Percentiles rank a stretch among this genome's conserved stretches.
Conservation (phyloP, 2,797 vertebrate genomes). For the Cyclura pinguis region DNA sequence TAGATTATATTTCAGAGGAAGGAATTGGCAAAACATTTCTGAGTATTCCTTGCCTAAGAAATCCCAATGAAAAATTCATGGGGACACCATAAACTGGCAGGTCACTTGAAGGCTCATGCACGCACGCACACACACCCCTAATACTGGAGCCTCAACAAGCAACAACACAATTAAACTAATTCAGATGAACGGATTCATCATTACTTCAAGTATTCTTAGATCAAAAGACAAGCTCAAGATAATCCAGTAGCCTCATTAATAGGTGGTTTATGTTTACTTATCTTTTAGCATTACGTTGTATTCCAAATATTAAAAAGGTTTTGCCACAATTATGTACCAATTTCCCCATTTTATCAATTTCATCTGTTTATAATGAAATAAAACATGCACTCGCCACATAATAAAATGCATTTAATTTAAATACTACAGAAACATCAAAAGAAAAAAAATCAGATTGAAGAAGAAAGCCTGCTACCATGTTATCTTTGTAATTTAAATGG, state of each 20-base stretch:
- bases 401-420: neutral
- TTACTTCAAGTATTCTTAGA: neutral
- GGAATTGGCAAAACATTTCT: too few relatives aligned
- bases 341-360: neutral
- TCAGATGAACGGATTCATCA: neutral
- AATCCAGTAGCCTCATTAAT: neutral
- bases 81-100: too few relatives aligned
- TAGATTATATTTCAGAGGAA: too few relatives aligned
- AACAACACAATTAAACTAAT: slow-evolving; percentile 14
- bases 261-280: neutral
- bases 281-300: neutral
- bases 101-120: neutral
- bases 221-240: neutral
- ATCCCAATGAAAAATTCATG: too few relatives aligned
- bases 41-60: too few relatives aligned
- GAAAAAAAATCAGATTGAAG: neutral
- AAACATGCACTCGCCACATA: neutral
- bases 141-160: neutral
- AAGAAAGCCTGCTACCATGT: neutral
- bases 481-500: neutral
- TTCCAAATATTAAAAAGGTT: neutral
- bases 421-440: neutral
- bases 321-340: neutral
- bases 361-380: neutral
- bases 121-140: neutral